These are phyloP conservation scores for Volucella inflata DNA, from an alignment of 2,888 invertebrate species.

Conservation along the genomic window DNA sequence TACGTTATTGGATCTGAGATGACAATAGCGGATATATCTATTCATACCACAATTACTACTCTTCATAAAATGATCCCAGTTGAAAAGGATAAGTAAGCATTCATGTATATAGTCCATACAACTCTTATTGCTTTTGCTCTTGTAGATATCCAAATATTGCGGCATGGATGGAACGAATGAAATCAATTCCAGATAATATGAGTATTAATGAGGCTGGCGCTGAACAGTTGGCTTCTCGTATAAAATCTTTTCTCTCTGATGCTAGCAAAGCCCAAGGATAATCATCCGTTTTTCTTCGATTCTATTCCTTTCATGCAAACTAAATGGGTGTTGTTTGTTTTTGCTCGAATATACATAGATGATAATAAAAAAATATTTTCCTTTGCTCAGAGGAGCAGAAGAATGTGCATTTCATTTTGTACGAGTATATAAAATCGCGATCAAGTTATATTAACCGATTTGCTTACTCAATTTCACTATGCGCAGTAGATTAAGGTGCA, in stretches of 20 bases:
- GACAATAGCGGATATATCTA: conserved; percentile 84
- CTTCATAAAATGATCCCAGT: conserved; percentile 82
- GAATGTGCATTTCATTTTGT: no score
- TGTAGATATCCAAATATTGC: conserved; percentile 78
- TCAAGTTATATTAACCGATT: no score
- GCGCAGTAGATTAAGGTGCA: no score
- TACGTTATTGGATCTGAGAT: conserved; percentile 80
- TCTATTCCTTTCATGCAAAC: no score
- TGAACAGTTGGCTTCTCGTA: conserved; percentile 78
- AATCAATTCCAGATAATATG: conserved; percentile 80
- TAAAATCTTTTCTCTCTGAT: conserved; percentile 78
- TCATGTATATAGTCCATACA: neutral
- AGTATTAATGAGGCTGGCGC: conserved; percentile 81
- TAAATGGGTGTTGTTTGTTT: no score
- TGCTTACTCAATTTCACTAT: no score
- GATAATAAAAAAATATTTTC: no score
- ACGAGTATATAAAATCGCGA: no score
- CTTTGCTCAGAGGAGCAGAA: no score
- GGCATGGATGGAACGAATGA: conserved; percentile 81
- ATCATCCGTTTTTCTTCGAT: no score
- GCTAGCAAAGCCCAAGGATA: conserved; percentile 44
- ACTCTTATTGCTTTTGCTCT: neutral
- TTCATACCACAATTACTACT: conserved; percentile 83
- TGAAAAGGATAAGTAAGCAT: conserved; percentile 76
- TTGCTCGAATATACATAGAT: no score